A percentile compares a stretch with the other conserved stretches of the same genome.
phyloP scores from a whole-genome alignment of 2,797 vertebrate genomes.

The Botia almorhae region DNA sequence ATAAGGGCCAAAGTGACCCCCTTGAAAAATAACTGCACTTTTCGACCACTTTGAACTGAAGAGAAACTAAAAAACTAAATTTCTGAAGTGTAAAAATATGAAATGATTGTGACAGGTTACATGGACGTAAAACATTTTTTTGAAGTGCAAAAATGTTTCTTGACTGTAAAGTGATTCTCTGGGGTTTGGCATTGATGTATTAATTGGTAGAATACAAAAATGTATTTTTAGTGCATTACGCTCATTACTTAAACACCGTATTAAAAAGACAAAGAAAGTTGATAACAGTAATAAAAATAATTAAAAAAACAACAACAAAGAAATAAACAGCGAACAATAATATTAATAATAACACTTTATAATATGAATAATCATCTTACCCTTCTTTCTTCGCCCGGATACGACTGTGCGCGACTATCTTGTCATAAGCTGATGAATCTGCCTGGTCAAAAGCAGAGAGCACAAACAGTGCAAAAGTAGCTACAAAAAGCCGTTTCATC shows the following conservation, averaged over 20 bases:
- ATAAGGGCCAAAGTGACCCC: no score
- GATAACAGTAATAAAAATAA: not conserved
- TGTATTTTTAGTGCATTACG: not conserved
- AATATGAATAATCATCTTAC: conserved; percentile 73
- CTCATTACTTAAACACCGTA: not conserved
- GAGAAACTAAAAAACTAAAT: no score
- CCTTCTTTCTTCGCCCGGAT: conserved; percentile 93
- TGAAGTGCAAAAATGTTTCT: not conserved
- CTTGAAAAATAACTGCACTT: no score
- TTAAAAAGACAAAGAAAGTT: no score
- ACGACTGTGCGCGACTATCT: conserved; percentile 94
- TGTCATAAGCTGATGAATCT: conserved; percentile 92
- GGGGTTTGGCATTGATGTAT: not conserved
- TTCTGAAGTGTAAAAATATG: not conserved
- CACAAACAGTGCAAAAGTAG: conserved; percentile 79
- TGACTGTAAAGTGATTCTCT: not conserved
- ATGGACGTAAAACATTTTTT: not conserved
- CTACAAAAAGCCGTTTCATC: conserved; percentile 87
- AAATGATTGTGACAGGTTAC: not conserved
- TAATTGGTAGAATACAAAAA: not conserved
- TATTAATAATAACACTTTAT: not conserved
- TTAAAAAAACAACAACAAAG: not conserved
- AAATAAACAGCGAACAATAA: not conserved
- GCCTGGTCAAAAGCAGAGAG: conserved; percentile 81
- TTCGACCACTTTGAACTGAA: no score